These are phyloP conservation scores for Ploceus nigricollis DNA, from an alignment of 2,113 vertebrate species.

Conservation along the genomic window DNA sequence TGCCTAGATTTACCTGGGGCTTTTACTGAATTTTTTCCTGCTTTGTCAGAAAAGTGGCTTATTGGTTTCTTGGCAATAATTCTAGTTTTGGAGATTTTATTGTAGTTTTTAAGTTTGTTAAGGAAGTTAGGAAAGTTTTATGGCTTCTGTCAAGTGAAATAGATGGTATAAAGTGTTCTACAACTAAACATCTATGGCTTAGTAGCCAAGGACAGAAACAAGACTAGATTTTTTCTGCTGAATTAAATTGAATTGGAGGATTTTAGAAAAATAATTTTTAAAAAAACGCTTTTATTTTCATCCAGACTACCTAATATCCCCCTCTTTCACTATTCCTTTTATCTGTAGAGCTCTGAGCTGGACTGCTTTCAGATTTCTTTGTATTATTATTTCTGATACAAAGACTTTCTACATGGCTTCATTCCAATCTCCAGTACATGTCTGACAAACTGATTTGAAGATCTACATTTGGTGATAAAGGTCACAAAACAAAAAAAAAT, in stretches of 20 bases:
- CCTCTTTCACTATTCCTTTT: not conserved
- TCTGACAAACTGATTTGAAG: not conserved
- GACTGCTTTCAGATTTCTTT: not conserved
- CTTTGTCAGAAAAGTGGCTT: not conserved
- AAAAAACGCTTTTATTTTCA: not conserved
- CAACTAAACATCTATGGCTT: not conserved
- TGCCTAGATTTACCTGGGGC: not conserved
- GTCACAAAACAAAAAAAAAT: not conserved
- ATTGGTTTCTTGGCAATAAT: not conserved
- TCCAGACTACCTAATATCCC: not conserved
- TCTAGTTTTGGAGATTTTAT: not conserved
- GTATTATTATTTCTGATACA: not conserved
- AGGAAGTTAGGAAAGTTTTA: constrained; percentile 5
- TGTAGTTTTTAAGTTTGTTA: not conserved
- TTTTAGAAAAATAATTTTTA: not conserved
- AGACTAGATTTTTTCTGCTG: not conserved
- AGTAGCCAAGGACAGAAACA: not conserved
- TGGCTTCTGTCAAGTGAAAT: not conserved
- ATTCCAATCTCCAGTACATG: not conserved
- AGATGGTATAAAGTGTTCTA: not conserved
- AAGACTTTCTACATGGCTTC: not conserved
- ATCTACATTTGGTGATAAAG: constrained; percentile 6
- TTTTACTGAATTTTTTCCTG: not conserved
- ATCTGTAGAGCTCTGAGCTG: not conserved
- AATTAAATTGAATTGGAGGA: not conserved